Conservation (phyloP, 2,113 vertebrate species). For the Agelaius tricolor region DNA sequence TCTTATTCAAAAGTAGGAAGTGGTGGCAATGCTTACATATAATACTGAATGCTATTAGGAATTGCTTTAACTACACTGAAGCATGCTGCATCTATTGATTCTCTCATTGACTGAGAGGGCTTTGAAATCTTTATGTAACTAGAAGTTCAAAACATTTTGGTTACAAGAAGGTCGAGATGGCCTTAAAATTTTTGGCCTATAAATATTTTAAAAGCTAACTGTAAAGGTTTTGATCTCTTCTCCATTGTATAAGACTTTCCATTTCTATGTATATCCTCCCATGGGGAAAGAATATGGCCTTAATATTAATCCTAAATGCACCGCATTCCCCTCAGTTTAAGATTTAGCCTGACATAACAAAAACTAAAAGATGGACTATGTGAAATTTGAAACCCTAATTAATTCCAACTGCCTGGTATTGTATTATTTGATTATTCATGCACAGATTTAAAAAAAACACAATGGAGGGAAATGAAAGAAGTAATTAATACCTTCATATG, state of each 20-base stretch:
- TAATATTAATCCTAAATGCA: background rate
- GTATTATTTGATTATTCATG: background rate
- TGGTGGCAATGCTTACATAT: background rate
- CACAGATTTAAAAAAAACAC: background rate
- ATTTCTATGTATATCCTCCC: background rate
- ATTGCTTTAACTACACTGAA: background rate
- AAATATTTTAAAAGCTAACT: slow-evolving; percentile 15
- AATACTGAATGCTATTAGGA: background rate
- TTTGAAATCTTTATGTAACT: slow-evolving; percentile 18
- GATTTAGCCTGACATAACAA: background rate
- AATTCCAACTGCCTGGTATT: background rate
- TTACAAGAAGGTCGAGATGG: slow-evolving; percentile 10
- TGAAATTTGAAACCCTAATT: background rate
- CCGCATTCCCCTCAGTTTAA: background rate
- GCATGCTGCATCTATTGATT: background rate
- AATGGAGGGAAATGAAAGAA: background rate
- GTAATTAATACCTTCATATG: background rate
- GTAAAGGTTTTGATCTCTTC: background rate
- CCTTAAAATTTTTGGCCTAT: slow-evolving; percentile 9
- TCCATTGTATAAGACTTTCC: background rate
- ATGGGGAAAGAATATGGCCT: background rate
- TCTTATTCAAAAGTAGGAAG: background rate
- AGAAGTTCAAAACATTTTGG: slow-evolving; percentile 30
- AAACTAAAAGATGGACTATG: background rate
- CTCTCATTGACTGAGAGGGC: slow-evolving; percentile 12